These are phyloP conservation scores for Cremastinae sp. DNA, from an alignment of 2,888 invertebrate genomes.

Conservation along the genomic window DNA sequence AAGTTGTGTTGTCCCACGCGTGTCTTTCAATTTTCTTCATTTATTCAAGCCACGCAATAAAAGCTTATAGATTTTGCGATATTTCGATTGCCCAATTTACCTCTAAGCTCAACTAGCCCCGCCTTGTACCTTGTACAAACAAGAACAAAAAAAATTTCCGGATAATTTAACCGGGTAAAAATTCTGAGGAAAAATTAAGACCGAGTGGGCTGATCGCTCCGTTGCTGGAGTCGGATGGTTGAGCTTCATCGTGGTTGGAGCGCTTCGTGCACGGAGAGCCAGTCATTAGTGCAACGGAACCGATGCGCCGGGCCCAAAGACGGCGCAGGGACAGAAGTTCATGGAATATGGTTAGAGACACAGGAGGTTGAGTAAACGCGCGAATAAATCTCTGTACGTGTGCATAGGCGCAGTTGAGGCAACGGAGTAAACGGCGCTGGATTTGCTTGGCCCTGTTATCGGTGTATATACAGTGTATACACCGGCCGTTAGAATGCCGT, in stretches of 20 bases:
- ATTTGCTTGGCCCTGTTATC: slow-evolving; percentile 71
- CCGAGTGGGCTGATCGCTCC: too few relatives aligned
- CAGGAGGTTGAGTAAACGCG: too few relatives aligned
- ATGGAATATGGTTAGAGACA: slow-evolving; percentile 47
- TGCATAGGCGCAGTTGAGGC: slow-evolving; percentile 3
- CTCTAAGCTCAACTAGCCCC: too few relatives aligned
- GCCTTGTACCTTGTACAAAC: too few relatives aligned
- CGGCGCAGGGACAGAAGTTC: slow-evolving; percentile 70
- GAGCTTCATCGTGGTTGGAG: slow-evolving; percentile 39
- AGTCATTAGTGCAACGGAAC: slow-evolving; percentile 74
- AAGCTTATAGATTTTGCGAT: too few relatives aligned
- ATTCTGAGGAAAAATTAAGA: too few relatives aligned
- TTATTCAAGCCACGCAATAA: too few relatives aligned
- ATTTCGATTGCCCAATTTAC: too few relatives aligned
- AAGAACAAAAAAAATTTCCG: too few relatives aligned
- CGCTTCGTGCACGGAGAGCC: slow-evolving; percentile 56
- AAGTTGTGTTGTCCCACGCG: too few relatives aligned
- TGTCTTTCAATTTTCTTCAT: too few relatives aligned
- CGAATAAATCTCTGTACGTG: slow-evolving; percentile 4
- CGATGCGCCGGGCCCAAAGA: slow-evolving; percentile 67
- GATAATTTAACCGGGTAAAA: too few relatives aligned
- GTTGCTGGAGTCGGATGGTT: slow-evolving; percentile 51
- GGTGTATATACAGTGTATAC: slow-evolving; percentile 66
- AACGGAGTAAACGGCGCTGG: slow-evolving; percentile 45
- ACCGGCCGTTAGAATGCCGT: slow-evolving; percentile 77